Base-by-base conservation (phyloP, 2,888 invertebrate genomes). In the Lasioglossum lativentre region DNA sequence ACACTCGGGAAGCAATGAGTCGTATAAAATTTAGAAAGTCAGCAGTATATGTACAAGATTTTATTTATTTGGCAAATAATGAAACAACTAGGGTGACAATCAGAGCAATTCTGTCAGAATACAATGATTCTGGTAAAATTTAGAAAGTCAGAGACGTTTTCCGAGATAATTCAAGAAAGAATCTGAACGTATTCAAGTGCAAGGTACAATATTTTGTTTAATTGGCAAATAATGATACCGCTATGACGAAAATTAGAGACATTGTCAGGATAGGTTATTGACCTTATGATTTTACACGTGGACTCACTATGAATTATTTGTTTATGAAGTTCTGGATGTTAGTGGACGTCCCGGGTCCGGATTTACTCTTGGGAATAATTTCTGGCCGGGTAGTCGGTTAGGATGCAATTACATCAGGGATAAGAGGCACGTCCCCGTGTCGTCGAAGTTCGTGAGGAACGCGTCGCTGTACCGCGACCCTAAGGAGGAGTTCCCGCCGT, bases 341-440 rank as follows among this genome's bases (percentile, higher is more conserved):
- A 96, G 96, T 78, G 97, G 96, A 19, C 93, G 93, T 23, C 96
- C 96, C 5, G 95, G 95, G 1, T 91, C 96, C 0, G 96, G 96
- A 4, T 96, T 96, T 90, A 91, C 96, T 1, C 96, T 96, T 88
- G 96, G 96, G 0, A 96, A 96, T 86, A 97, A 96, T 93, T 96
- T 95, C 76, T 97, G 97, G 97, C 89, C 96, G 56, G 97, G 97
- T 19, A 95, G 95, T 38, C 95, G 94, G 66, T 94, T 94, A 63
- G 96, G 96, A 27, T 97, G 97, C 90, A 88, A 93, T 4, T 96
- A 96, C 2, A 92, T 96, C 0, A 85, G 87, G 0, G 94, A 95
- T 72, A 91, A 81, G 1, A 88, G 81, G 27, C 92, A 92, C 5
- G 85, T 95, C 10, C 86, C 92, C 45, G 82, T 95, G 1, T 91